Base-by-base conservation (phyloP, 2,888 invertebrate species). In the Plagodis dolabraria region DNA sequence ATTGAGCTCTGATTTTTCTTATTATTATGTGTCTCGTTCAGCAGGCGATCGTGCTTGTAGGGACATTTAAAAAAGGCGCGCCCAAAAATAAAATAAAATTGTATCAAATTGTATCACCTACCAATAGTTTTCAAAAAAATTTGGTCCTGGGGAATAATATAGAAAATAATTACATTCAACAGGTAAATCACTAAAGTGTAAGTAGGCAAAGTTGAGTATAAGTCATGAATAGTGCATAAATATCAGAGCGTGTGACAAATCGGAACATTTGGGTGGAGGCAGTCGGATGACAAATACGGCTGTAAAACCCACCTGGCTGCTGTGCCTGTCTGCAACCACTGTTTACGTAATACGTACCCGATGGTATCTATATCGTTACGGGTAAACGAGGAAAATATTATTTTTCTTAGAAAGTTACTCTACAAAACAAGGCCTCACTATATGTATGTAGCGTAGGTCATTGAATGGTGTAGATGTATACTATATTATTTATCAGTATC, bases 241-340 rank as follows among this genome's bases (percentile, higher is more conserved):
- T 85, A 85, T 81, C 78, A 80, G 79, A 80, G 77, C 76, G 59
- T 66, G 60, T 86, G 81, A 87, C 80, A 87, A 85, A 87, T 87
- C 77, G 79, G 74, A 79, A 80, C 85, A 82, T 85, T 87, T 80
- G 72, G 79, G 80, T 79, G 78, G 77, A 70, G 69, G 74, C 71
- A 76, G 80, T 76, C 79, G 81, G 76, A 85, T 89, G 86, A 88
- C 85, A 89, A 87, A 89, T 88, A 85, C 68, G 82, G 83, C 78
- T 83, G 86, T 89, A 86, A 89, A 84, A 78, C 73, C 80, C 89
- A 89, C 87, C 86, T 88, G 89, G 79, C 76, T 65, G 69, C 78
- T 73, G 78, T 82, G 80, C 81, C 83, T 82, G 82, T 79, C 83
- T 82, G 78, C 81, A 79, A 76, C 77, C 76, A 75, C 74, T 76